A percentile compares a stretch with the other conserved stretches of the same genome.
Conservation (phyloP, 2,888 invertebrate genomes). For the Suillia variegata region DNA sequence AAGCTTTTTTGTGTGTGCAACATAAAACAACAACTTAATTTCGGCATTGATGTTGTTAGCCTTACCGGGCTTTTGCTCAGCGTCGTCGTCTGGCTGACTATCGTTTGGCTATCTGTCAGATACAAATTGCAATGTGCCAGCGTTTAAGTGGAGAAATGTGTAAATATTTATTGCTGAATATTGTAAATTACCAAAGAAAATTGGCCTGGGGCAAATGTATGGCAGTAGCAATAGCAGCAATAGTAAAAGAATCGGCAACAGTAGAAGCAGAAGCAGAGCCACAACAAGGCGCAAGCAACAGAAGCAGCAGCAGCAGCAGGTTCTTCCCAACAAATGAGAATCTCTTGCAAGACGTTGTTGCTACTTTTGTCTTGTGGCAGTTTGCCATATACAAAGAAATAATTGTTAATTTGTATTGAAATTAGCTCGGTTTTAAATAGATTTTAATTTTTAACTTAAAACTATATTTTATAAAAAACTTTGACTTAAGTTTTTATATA, state of each 20-base stretch:
- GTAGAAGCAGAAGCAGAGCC: neutral
- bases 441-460: too few relatives aligned
- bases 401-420: too few relatives aligned
- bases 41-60: neutral
- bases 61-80: neutral
- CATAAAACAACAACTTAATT: neutral
- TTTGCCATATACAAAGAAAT: too few relatives aligned
- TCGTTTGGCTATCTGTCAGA: neutral
- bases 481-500: too few relatives aligned
- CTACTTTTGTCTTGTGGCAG: too few relatives aligned
- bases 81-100: neutral
- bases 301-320: neutral
- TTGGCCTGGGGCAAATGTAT: neutral
- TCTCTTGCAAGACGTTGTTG: too few relatives aligned
- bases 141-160: neutral
- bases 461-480: too few relatives aligned
- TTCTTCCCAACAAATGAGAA: neutral
- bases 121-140: neutral
- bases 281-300: neutral
- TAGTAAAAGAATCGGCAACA: neutral
- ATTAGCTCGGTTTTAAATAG: too few relatives aligned
- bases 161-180: neutral
- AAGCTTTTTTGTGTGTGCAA: too few relatives aligned
- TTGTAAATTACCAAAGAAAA: neutral
- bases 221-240: neutral